Conservation (phyloP, 2,888 invertebrate genomes). For the Idaea straminata region DNA sequence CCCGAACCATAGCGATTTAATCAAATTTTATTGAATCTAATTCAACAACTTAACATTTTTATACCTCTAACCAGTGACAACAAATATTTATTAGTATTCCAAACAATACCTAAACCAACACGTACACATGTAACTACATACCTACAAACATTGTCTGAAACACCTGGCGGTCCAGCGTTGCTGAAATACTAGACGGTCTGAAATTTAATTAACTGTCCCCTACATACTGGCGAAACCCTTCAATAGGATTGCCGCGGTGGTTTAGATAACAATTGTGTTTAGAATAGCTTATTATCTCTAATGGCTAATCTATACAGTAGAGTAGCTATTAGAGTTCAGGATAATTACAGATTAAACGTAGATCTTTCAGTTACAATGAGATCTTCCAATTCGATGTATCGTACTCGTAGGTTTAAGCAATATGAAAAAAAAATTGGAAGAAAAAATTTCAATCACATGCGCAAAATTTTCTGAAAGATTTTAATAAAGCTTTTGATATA, state of each 20-base stretch:
- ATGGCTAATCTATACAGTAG: slow-evolving; percentile 9
- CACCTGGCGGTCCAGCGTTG: slow-evolving; percentile 35
- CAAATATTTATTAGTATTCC: not conserved
- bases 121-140: not conserved
- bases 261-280: slow-evolving; percentile 40
- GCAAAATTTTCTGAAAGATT: no score
- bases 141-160: not conserved
- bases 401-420: no score
- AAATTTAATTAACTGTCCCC: slow-evolving; percentile 71
- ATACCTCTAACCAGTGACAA: not conserved
- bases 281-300: slow-evolving; percentile 21
- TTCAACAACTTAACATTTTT: not conserved
- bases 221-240: slow-evolving; percentile 37
- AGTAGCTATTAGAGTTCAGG: no score
- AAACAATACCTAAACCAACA: not conserved
- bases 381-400: not conserved
- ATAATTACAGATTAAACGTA: not conserved
- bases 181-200: slow-evolving; percentile 61
- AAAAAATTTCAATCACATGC: no score
- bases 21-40: not conserved
- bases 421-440: no score
- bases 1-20: not conserved
- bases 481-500: not conserved
- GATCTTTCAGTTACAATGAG: not conserved
- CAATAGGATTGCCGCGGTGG: slow-evolving; percentile 38